Percentiles rank a stretch among this genome's conserved stretches.
Evolutionary conservation across 2,797 vertebrate species (phyloP).

Genomic region (Tadarida brasiliensis): DNA sequence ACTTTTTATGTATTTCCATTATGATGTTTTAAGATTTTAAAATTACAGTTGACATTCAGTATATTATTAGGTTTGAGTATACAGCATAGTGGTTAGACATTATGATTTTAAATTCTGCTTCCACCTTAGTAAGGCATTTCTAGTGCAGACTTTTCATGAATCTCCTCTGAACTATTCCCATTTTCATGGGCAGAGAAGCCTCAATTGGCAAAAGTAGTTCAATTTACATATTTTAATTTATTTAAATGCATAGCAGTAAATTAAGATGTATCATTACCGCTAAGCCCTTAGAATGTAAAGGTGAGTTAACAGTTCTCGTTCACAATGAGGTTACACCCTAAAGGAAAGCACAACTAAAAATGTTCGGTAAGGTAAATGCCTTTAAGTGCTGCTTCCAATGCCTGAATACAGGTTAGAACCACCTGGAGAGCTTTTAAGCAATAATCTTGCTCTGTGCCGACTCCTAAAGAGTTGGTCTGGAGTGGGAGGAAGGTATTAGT

Average conservation of each 20-base stretch:
- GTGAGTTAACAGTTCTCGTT: not conserved
- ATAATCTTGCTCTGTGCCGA: not conserved
- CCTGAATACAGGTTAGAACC: not conserved
- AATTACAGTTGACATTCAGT: not conserved
- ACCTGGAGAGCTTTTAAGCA: not conserved
- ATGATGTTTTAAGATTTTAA: not conserved
- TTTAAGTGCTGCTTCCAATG: not conserved
- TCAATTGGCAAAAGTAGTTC: not conserved
- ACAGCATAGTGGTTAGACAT: not conserved
- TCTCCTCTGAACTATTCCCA: not conserved
- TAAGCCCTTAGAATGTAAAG: not conserved
- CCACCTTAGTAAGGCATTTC: not conserved
- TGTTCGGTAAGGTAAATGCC: not conserved
- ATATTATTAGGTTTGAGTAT: not conserved
- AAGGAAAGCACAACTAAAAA: not conserved
- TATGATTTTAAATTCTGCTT: constrained; percentile 52
- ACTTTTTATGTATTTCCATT: not conserved
- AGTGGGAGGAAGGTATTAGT: not conserved
- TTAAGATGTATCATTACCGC: not conserved
- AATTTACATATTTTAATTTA: constrained; percentile 27
- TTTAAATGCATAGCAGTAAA: not conserved
- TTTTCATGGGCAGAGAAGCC: not conserved
- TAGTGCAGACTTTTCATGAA: not conserved
- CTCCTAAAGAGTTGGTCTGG: not conserved
- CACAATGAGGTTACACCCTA: not conserved